Percentiles rank a stretch among this genome's conserved stretches.
These are phyloP conservation scores for Recurvirostra avosetta DNA, from an alignment of 2,113 vertebrate genomes.

Conservation along the genomic window DNA sequence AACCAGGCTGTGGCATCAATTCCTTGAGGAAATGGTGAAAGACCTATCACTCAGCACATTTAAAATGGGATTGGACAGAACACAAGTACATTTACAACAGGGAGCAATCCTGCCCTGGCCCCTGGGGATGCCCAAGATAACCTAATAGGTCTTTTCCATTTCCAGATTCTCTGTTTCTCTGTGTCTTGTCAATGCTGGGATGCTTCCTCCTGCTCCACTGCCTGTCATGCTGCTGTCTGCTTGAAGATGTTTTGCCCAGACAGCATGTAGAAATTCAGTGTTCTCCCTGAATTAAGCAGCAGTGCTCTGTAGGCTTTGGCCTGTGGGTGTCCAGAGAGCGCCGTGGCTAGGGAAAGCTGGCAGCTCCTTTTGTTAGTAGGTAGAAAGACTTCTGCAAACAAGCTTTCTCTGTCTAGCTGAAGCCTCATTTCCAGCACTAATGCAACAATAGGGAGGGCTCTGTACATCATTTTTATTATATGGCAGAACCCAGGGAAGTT, in stretches of 20 bases:
- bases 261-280: background rate
- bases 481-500: constrained; percentile 58
- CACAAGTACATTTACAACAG: constrained; percentile 11
- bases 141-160: constrained; percentile 41
- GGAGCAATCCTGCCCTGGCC: constrained; percentile 12
- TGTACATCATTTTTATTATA: constrained; percentile 64
- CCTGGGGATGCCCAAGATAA: background rate
- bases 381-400: background rate
- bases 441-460: constrained; percentile 53
- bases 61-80: constrained; percentile 40
- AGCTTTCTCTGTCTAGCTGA: background rate
- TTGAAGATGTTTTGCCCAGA: constrained; percentile 23
- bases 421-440: constrained; percentile 41
- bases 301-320: background rate
- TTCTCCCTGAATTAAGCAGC: background rate
- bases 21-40: constrained; percentile 33
- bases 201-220: constrained; percentile 4
- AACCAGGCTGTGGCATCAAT: constrained; percentile 12
- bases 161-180: constrained; percentile 2
- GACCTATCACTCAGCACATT: background rate
- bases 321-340: background rate
- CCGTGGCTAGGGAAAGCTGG: background rate
- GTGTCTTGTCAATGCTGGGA: constrained; percentile 5
- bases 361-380: background rate
- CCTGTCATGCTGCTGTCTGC: constrained; percentile 31